These are phyloP conservation scores for Archilochus colubris DNA, from an alignment of 2,113 vertebrate genomes.

Conservation along the genomic window DNA sequence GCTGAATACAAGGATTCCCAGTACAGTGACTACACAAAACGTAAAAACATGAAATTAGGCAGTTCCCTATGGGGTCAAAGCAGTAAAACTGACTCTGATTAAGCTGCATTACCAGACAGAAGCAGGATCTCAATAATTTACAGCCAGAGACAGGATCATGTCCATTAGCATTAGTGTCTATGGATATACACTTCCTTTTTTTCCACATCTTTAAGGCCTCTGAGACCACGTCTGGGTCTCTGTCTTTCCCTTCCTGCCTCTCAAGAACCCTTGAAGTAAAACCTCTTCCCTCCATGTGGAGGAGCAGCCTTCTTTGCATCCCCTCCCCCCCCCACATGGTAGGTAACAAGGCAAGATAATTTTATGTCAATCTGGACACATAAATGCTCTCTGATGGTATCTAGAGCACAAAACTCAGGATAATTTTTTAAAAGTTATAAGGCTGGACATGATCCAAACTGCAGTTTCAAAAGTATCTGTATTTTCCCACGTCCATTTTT, in stretches of 20 bases:
- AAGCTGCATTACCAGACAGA: constrained; percentile 14
- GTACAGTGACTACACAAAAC: constrained; percentile 22
- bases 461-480: not conserved
- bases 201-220: constrained; percentile 13
- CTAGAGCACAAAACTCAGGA: not conserved
- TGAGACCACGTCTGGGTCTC: not conserved
- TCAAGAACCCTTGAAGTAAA: not conserved
- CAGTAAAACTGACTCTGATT: constrained; percentile 39
- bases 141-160: constrained; percentile 29
- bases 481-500: not conserved
- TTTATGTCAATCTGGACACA: not conserved
- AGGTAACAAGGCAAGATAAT: not conserved
- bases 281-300: not conserved
- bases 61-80: constrained; percentile 30
- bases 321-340: not conserved
- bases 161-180: constrained; percentile 50
- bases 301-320: not conserved
- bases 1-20: not conserved
- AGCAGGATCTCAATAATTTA: constrained; percentile 59
- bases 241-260: not conserved
- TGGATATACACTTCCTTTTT: not conserved
- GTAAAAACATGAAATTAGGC: not conserved
- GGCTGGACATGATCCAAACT: not conserved
- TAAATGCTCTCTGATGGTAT: constrained; percentile 8
- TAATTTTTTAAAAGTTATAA: not conserved